Evolutionary conservation across 2,113 vertebrate species (phyloP), one percentile per base, ranked within the genome.

Genomic region (Apeltes quadracus): DNA sequence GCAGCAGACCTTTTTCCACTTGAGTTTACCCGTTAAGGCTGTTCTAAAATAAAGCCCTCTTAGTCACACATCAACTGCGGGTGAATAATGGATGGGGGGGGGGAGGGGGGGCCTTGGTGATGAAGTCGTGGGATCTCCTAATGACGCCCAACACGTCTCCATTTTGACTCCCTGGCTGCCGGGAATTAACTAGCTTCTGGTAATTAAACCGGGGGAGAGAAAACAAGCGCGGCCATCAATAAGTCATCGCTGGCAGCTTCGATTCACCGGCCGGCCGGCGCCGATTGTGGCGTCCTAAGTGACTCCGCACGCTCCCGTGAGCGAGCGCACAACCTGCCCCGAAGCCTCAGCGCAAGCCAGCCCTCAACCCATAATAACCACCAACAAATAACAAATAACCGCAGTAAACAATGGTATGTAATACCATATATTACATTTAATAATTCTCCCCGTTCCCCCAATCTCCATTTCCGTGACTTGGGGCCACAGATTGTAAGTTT

Each of bases 1-100:
- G 84, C 78, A 76, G 79, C 85, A 38, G 87, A 90, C 90, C 84
- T 90, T 93, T 94, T 92, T 92, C 91, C 91, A 93, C 92, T 89
- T 92, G 92, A 92, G 79, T 93, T 92, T 93, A 83, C 90, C 87
- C 63, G 76, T 93, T 93, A 89, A 75, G 78, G 85, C 86, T 81
- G 74, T 82, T 82, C 89, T 82, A 86, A 91, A 90, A 91, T 91
- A 92, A 94, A 92, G 89, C 78, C 78, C 74, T 84, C 76, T 92
- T 92, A 89, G 79, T 88, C 75, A 90, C 89, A 88, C 89, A 87
- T 76, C 87, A 90, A 81, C 65, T 78, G 73, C 48, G 57, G 69
- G 75, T 93, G 83, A 94, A 94, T 93, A 92, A 94, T 94, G 70
- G 83, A 94, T 92, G 79, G 69, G 50, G 32, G 29, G 29, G 29